A percentile compares a stretch with the other conserved stretches of the same genome.
Conservation (phyloP, 1,140 invertebrate species). For the Tribolium madens region DNA sequence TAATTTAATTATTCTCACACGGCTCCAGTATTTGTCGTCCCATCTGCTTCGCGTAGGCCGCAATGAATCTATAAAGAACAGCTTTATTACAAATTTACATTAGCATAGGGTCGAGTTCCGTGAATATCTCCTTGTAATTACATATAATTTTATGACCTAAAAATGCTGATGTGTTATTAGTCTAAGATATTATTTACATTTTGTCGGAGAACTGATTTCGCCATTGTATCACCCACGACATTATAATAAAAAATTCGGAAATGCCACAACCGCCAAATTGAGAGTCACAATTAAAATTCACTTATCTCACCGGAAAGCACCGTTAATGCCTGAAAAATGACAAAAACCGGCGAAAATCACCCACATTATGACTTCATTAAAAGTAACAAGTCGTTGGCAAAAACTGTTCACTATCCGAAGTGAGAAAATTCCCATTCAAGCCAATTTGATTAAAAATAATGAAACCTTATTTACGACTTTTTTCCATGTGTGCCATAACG, state of each 20-base stretch:
- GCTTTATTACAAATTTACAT: slow-evolving; percentile 34
- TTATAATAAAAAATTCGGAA: not conserved
- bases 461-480: slow-evolving; percentile 28
- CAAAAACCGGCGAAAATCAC: not conserved
- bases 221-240: slow-evolving; percentile 32
- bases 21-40: slow-evolving; percentile 21
- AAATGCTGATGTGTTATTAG: slow-evolving; percentile 17
- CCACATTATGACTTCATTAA: not conserved
- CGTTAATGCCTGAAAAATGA: not conserved
- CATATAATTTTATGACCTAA: slow-evolving; percentile 34
- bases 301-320: no score
- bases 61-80: slow-evolving; percentile 30
- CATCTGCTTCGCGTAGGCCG: slow-evolving; percentile 17
- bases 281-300: not conserved
- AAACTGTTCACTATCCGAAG: slow-evolving; percentile 14
- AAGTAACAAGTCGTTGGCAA: not conserved
- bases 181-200: slow-evolving; percentile 20
- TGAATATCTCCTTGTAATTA: slow-evolving; percentile 21
- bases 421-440: slow-evolving; percentile 34
- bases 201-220: slow-evolving; percentile 13
- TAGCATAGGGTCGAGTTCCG: slow-evolving; percentile 25
- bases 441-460: slow-evolving; percentile 35
- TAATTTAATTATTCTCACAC: slow-evolving; percentile 35
- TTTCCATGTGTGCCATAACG: slow-evolving; percentile 27
- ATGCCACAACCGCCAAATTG: not conserved